A percentile compares a stretch with the other conserved stretches of the same genome.
Evolutionary conservation across 2,888 invertebrate genomes (phyloP).

Genomic region (Pachliopta kotzebuea): DNA sequence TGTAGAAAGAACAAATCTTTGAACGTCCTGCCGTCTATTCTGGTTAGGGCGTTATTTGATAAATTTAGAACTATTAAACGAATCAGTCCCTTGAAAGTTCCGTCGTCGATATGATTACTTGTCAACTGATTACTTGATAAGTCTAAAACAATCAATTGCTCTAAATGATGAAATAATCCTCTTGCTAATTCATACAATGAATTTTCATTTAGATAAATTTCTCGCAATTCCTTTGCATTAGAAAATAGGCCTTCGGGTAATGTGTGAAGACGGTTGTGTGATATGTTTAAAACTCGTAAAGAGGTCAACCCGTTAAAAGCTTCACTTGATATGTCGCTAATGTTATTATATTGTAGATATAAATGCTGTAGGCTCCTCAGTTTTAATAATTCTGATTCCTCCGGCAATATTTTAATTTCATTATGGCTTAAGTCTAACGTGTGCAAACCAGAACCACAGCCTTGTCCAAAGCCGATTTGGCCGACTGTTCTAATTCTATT

Average conservation of each 20-base stretch:
- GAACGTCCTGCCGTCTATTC: constrained; percentile 91
- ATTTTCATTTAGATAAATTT: constrained; percentile 92
- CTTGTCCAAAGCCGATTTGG: constrained; percentile 85
- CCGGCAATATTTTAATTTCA: constrained; percentile 86
- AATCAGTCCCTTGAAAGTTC: constrained; percentile 91
- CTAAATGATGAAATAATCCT: constrained; percentile 90
- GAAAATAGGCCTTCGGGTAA: constrained; percentile 91
- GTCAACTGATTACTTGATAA: constrained; percentile 92
- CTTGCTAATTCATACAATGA: constrained; percentile 90
- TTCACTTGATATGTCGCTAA: constrained; percentile 88
- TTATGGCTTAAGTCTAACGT: constrained; percentile 91
- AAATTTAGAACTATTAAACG: constrained; percentile 91
- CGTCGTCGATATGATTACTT: constrained; percentile 91
- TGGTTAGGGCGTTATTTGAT: constrained; percentile 91
- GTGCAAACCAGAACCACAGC: constrained; percentile 85
- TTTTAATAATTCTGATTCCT: constrained; percentile 87
- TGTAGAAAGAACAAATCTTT: constrained; percentile 93
- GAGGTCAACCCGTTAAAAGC: constrained; percentile 89
- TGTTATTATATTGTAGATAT: constrained; percentile 90
- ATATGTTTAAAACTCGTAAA: constrained; percentile 90
- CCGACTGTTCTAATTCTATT: constrained; percentile 90
- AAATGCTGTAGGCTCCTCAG: constrained; percentile 89
- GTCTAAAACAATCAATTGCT: constrained; percentile 91
- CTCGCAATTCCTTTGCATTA: constrained; percentile 89
- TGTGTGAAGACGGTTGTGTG: constrained; percentile 90